These are phyloP conservation scores for Zaprionus ghesquierei DNA, from an alignment of 1,140 invertebrate genomes.

Conservation along the genomic window DNA sequence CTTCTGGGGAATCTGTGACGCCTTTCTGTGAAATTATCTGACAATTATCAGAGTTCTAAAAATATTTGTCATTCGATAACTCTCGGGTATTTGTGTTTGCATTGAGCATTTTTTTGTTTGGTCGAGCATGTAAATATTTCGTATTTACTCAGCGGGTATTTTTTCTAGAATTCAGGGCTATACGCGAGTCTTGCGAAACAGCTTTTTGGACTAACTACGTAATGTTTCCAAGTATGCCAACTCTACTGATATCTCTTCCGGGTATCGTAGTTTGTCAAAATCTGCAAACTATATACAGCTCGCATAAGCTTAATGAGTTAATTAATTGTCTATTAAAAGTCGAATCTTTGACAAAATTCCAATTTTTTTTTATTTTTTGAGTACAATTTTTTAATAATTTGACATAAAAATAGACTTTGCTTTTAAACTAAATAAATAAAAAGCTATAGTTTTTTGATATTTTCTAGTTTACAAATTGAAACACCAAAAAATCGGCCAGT, in stretches of 20 bases:
- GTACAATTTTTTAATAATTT: too few species aligned
- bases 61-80: constrained; percentile 13
- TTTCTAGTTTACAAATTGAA: too few species aligned
- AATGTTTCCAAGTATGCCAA: not conserved
- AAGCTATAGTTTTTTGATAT: too few species aligned
- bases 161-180: constrained; percentile 30
- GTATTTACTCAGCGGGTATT: constrained; percentile 5
- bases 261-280: not conserved
- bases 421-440: too few species aligned
- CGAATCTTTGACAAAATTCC: too few species aligned
- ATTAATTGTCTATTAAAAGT: too few species aligned
- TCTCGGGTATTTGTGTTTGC: not conserved
- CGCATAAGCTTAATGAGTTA: not conserved
- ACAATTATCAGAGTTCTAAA: constrained; percentile 1
- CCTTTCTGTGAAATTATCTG: constrained; percentile 32
- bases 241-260: not conserved
- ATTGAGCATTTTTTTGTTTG: constrained; percentile 34
- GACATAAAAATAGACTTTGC: too few species aligned
- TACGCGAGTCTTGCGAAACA: not conserved
- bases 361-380: too few species aligned
- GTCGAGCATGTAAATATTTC: not conserved
- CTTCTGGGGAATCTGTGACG: constrained; percentile 45
- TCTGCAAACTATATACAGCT: not conserved
- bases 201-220: not conserved
- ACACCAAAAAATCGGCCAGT: too few species aligned